A percentile compares a stretch with the other conserved stretches of the same genome.
These are phyloP conservation scores for Empis livida DNA, from an alignment of 2,888 invertebrate genomes.

Conservation along the genomic window DNA sequence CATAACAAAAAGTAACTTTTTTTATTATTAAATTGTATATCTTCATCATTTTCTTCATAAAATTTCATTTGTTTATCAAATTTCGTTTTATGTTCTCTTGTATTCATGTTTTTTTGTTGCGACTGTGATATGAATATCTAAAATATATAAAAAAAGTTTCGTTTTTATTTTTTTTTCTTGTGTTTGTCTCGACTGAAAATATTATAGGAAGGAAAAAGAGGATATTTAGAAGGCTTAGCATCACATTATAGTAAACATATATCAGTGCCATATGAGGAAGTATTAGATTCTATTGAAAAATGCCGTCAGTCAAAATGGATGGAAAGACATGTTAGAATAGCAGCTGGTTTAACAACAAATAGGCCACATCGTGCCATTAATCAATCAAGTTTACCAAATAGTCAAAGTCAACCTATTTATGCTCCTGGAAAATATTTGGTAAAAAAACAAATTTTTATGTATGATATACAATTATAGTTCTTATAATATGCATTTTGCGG, in stretches of 20 bases:
- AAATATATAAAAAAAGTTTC: too few species aligned
- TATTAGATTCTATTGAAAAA: slow-evolving; percentile 73
- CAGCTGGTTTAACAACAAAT: slow-evolving; percentile 29
- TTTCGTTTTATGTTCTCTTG: too few species aligned
- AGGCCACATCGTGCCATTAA: slow-evolving; percentile 26
- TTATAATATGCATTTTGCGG: too few species aligned
- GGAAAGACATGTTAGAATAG: slow-evolving; percentile 37
- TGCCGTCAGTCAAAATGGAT: slow-evolving; percentile 48
- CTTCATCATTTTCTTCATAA: too few species aligned
- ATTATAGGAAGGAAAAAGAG: slow-evolving; percentile 69
- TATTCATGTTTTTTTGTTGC: too few species aligned
- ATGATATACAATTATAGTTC: neutral
- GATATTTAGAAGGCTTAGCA: slow-evolving; percentile 74
- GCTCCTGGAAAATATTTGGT: slow-evolving; percentile 88
- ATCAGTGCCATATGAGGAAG: slow-evolving; percentile 78
- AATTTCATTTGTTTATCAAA: too few species aligned
- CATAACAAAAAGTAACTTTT: too few species aligned
- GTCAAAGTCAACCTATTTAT: slow-evolving; percentile 75
- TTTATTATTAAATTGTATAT: too few species aligned
- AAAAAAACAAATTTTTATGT: slow-evolving; percentile 22
- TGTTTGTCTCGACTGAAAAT: too few species aligned
- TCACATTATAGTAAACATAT: slow-evolving; percentile 78
- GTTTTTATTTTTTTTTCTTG: too few species aligned
- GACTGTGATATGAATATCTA: too few species aligned
- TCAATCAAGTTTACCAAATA: slow-evolving; percentile 54